Evolutionary conservation across 2,113 vertebrate species (phyloP).

Genomic region (Hypocryptadius cinnamomeus): DNA sequence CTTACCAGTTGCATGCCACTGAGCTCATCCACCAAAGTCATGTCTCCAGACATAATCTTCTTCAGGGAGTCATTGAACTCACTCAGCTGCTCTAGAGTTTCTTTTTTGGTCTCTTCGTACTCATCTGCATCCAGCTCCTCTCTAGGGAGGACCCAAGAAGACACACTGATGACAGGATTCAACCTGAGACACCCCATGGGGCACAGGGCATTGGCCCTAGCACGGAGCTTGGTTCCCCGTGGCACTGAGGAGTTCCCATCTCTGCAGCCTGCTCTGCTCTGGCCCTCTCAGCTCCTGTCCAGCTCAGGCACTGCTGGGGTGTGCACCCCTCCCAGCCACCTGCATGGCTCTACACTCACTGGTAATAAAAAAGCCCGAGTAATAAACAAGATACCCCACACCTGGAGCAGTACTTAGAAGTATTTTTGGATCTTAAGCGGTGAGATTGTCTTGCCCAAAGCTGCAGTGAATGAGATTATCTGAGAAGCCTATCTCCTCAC

Average conservation of each 20-base stretch:
- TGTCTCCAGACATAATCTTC: slow-evolving; percentile 96
- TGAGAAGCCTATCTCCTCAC: background rate
- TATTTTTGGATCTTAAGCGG: background rate
- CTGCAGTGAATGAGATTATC: background rate
- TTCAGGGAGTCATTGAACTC: slow-evolving; percentile 95
- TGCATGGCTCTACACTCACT: background rate
- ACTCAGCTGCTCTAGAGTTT: slow-evolving; percentile 92
- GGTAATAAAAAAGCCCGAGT: background rate
- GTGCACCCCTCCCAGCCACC: background rate
- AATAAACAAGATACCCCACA: background rate
- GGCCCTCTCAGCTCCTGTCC: background rate
- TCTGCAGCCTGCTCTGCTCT: background rate
- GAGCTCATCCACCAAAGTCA: slow-evolving; percentile 95
- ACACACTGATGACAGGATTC: background rate
- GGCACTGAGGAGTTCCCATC: background rate
- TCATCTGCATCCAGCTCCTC: slow-evolving; percentile 94
- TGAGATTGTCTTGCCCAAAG: background rate
- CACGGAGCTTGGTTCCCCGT: background rate
- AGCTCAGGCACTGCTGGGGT: background rate
- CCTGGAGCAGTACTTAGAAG: background rate
- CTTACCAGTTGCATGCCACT: slow-evolving; percentile 95
- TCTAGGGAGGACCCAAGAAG: slow-evolving; percentile 57
- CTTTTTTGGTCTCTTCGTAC: slow-evolving; percentile 95
- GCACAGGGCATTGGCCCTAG: background rate
- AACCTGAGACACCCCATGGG: background rate